Conservation (phyloP, 2,797 vertebrate genomes). For the Notoglanidium macrostoma region DNA sequence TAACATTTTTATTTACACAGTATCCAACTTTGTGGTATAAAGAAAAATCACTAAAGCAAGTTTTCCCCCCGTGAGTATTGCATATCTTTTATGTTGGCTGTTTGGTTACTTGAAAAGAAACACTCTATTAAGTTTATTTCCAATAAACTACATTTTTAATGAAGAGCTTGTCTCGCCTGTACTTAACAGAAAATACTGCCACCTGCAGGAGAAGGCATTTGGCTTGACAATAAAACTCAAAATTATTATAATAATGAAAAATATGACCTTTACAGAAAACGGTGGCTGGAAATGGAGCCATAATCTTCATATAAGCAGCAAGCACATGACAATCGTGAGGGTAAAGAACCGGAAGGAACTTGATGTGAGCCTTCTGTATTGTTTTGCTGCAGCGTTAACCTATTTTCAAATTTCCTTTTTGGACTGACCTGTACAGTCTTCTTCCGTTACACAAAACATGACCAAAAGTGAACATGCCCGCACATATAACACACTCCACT, state of each 20-base stretch:
- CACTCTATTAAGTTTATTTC: not conserved
- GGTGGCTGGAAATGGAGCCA: not conserved
- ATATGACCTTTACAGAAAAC: not conserved
- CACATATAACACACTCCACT: not conserved
- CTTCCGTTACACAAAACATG: not conserved
- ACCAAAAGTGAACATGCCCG: not conserved
- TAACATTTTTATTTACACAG: too few relatives aligned
- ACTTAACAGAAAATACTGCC: constrained; percentile 24
- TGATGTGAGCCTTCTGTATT: constrained; percentile 15
- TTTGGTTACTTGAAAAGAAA: not conserved
- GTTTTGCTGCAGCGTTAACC: not conserved
- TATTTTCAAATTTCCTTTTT: constrained; percentile 35
- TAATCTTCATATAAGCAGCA: not conserved
- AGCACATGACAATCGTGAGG: not conserved
- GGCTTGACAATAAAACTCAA: not conserved
- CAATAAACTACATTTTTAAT: not conserved
- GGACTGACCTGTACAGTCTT: not conserved
- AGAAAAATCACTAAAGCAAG: not conserved
- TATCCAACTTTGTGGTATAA: not conserved
- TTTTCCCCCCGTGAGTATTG: too few relatives aligned
- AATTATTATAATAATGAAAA: not conserved
- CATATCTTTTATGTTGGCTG: not conserved
- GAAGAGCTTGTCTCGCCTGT: not conserved
- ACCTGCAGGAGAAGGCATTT: constrained; percentile 22
- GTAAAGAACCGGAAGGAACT: constrained; percentile 35